A percentile compares a stretch with the other conserved stretches of the same genome.
Conservation (phyloP, 2,113 vertebrate genomes). For the Sporophila hypoxantha region DNA sequence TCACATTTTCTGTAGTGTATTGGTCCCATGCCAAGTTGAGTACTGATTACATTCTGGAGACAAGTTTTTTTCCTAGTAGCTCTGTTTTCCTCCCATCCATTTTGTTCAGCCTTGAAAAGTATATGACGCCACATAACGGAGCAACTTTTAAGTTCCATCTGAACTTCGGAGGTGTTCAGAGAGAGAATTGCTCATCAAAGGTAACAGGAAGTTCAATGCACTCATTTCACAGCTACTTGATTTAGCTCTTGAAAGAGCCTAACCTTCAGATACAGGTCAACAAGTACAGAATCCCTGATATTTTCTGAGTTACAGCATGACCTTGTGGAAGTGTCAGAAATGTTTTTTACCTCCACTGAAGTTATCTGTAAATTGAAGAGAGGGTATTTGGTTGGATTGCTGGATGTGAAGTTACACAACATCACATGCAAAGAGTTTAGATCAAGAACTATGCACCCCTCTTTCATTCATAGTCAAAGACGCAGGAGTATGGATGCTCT, state of each 20-base stretch:
- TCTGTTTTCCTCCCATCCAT: not conserved
- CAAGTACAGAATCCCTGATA: not conserved
- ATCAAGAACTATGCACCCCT: not conserved
- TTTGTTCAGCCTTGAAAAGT: not conserved
- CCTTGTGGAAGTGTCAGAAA: not conserved
- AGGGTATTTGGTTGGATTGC: not conserved
- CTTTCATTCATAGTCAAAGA: not conserved
- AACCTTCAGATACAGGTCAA: not conserved
- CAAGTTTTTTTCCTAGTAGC: not conserved
- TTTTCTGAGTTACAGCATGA: not conserved
- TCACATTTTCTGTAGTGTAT: rapidly evolving
- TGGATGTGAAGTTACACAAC: not conserved
- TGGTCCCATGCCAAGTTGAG: not conserved
- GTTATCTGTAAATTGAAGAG: not conserved
- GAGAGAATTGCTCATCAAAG: not conserved
- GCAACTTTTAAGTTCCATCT: not conserved
- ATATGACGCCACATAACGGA: not conserved
- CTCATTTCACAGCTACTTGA: not conserved
- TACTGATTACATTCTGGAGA: not conserved
- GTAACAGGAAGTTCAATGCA: not conserved
- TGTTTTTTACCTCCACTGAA: not conserved
- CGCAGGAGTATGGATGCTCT: not conserved
- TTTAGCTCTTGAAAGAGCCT: not conserved
- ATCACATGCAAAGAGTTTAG: not conserved
- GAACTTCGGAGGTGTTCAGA: not conserved